These are phyloP conservation scores for Mesochorus sp. DNA, from an alignment of 2,888 invertebrate species.

Conservation along the genomic window DNA sequence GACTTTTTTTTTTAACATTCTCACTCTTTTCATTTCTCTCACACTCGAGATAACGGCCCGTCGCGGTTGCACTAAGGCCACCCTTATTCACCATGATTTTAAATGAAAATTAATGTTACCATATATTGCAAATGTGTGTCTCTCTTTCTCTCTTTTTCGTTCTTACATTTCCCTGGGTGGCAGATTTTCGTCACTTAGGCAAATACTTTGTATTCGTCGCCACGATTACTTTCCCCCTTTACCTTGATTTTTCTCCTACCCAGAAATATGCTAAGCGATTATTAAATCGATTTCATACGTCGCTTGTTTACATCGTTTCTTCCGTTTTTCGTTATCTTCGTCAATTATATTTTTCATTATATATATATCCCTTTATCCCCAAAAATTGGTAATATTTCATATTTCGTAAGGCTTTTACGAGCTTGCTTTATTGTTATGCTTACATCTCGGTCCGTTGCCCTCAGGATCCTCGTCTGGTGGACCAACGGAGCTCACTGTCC, in stretches of 20 bases:
- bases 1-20: slow-evolving; percentile 33
- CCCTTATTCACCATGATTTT: slow-evolving; percentile 54
- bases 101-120: slow-evolving; percentile 59
- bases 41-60: slow-evolving; percentile 45
- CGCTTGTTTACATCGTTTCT: slow-evolving; percentile 4
- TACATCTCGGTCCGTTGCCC: slow-evolving; percentile 74
- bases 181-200: slow-evolving; percentile 30
- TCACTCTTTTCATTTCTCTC: background rate
- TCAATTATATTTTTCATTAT: background rate
- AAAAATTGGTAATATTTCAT: background rate
- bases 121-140: slow-evolving; percentile 44
- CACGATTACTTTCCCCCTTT: slow-evolving; percentile 5
- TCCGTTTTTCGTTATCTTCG: background rate
- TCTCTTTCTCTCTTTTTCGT: background rate
- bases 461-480: slow-evolving; percentile 77
- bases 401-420: background rate
- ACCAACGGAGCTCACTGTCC: slow-evolving; percentile 79
- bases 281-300: slow-evolving; percentile 10
- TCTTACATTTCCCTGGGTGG: slow-evolving; percentile 10
- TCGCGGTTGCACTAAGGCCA: slow-evolving; percentile 15
- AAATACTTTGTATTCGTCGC: slow-evolving; percentile 43
- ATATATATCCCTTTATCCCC: background rate
- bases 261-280: background rate
- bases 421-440: slow-evolving; percentile 53
- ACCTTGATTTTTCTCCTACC: slow-evolving; percentile 18